Base-by-base conservation (phyloP, 2,888 invertebrate genomes). In the Oscheius sp. region DNA sequence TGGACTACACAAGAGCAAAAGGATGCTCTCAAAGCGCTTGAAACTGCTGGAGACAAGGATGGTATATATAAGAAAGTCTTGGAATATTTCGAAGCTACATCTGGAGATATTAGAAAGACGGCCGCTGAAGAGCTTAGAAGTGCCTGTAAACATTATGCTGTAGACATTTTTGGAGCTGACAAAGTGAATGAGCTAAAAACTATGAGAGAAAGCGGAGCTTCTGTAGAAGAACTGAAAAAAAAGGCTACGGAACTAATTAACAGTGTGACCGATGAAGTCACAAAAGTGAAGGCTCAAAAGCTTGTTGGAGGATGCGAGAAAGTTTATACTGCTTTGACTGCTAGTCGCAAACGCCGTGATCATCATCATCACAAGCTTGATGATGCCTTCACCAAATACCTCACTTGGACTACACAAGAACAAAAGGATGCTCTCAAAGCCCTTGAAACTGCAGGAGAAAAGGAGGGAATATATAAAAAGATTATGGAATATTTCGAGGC, bases 121-220 rank as follows among this genome's bases (percentile, higher is more conserved):
- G 83, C 83, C 0, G 71, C 72, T 12, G 72, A 71, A 49, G 68
- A 75, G 28, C 62, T 82, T 41, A 71, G 74, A 41, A 75, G 74
- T 12, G 80, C 72, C n/a, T 80, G 80, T 65, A 68, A 69, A 22
- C 71, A 78, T 30, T 71, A 71, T 54, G 64, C 73, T 12, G 63
- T 50, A 4, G 71, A 72, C 32, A 62, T 73, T 8, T 71, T 80
- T 36, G 80, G 80, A 51, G 71, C 68, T 8, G 76, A 72, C n/a
- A 74, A 74, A 17, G 70, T 74, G 9, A 64, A 36, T 2, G 57
- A 71, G 50, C 51, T 80, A 44, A 79, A 76, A 59, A 54, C 61
- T 5, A 32, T 78, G 44, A 62, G 65, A 12, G 78, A 77, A 17
- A 54, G 59, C n/a, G 79, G 78, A 8, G 75, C 77, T 0, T 59